Evolutionary conservation across 2,797 vertebrate species (phyloP).

Genomic region (Poecilia picta): DNA sequence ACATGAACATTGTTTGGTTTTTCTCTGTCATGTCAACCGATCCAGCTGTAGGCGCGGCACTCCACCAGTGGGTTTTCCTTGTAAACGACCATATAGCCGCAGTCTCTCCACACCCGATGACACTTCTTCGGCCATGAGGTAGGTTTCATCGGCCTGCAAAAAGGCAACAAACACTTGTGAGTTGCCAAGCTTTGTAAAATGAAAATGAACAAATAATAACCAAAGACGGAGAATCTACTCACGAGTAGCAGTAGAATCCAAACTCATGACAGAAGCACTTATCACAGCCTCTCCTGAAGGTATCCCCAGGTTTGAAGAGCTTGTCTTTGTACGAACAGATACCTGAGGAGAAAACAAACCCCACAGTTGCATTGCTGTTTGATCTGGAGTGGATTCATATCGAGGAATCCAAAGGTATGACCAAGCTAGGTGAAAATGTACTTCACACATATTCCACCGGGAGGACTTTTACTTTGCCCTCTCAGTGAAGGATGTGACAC

Average conservation of each 20-base stretch:
- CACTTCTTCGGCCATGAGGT: constrained; percentile 77
- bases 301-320: constrained; percentile 69
- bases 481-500: constrained; percentile 10
- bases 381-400: background rate
- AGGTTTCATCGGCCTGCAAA: constrained; percentile 68
- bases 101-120: constrained; percentile 52
- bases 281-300: constrained; percentile 73
- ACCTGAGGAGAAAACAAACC: constrained; percentile 46
- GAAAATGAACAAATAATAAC: background rate
- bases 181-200: background rate
- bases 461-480: constrained; percentile 23
- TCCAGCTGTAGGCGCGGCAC: constrained; percentile 75
- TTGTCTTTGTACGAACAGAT: constrained; percentile 66
- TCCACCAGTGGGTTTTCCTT: constrained; percentile 59
- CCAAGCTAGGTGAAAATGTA: background rate
- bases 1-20: background rate
- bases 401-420: background rate
- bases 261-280: constrained; percentile 72
- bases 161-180: background rate
- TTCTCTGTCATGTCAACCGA: constrained; percentile 52
- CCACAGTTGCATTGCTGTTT: background rate
- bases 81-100: constrained; percentile 68
- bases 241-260: constrained; percentile 72
- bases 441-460: background rate
- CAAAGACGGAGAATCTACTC: constrained; percentile 42